A percentile compares a stretch with the other conserved stretches of the same genome.
Conservation (phyloP, 1,140 invertebrate genomes). For the Teleogryllus occipitalis region DNA sequence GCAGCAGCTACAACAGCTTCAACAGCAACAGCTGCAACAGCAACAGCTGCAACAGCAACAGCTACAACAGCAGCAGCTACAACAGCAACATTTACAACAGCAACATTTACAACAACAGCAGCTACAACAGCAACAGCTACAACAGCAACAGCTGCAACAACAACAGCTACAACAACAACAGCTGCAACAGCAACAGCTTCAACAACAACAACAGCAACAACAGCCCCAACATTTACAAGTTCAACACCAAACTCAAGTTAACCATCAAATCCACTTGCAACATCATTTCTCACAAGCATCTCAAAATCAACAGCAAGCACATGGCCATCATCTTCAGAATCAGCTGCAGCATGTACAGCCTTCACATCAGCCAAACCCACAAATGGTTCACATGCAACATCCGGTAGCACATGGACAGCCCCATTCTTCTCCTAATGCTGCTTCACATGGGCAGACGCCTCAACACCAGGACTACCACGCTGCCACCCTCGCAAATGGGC, state of each 20-base stretch:
- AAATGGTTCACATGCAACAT: background rate
- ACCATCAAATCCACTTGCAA: background rate
- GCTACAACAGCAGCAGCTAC: background rate
- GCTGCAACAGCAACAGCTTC: constrained; percentile 11
- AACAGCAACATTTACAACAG: background rate
- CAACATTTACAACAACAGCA: background rate
- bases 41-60: constrained; percentile 8
- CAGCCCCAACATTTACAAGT: background rate
- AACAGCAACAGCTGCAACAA: constrained; percentile 11
- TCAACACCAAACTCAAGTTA: constrained; percentile 8
- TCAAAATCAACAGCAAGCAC: background rate
- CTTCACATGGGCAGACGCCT: background rate
- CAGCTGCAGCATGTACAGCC: background rate
- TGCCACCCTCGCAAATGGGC: background rate
- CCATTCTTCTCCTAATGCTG: background rate
- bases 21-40: constrained; percentile 8
- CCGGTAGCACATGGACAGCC: background rate
- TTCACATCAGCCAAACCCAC: background rate
- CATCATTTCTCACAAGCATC: background rate
- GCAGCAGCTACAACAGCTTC: constrained; percentile 1
- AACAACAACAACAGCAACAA: background rate
- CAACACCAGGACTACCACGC: background rate
- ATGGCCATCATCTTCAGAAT: background rate
- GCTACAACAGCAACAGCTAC: background rate
- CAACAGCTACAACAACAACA: constrained; percentile 7